Conservation (phyloP, 2,113 vertebrate species). For the Anarhynchus alexandrinus region DNA sequence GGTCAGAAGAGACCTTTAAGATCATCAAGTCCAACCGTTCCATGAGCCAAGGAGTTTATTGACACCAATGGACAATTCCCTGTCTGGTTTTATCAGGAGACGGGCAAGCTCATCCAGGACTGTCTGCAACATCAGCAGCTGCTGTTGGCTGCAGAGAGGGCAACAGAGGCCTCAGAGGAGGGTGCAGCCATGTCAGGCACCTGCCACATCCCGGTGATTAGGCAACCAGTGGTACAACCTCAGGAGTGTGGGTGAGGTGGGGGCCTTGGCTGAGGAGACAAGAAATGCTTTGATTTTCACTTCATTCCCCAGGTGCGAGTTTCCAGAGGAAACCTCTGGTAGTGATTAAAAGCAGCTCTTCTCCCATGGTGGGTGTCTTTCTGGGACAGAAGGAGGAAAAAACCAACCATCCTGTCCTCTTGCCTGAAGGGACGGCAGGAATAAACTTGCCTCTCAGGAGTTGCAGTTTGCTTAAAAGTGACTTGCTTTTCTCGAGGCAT, state of each 20-base stretch:
- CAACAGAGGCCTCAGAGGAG: neutral
- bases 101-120: neutral
- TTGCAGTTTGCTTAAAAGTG: neutral
- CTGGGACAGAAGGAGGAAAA: neutral
- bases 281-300: neutral
- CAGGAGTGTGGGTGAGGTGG: accelerated
- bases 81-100: neutral
- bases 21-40: too few species aligned
- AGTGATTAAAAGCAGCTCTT: neutral
- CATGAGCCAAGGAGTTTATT: neutral
- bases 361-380: neutral
- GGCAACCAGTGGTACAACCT: neutral
- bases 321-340: neutral
- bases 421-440: neutral
- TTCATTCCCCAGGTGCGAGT: neutral
- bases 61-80: neutral
- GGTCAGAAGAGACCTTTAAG: too few species aligned
- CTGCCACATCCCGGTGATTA: neutral
- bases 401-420: neutral
- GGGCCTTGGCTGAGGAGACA: neutral
- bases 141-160: neutral
- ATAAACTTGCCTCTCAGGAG: neutral
- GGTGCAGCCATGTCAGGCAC: neutral
- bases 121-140: neutral
- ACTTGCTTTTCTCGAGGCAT: neutral